A percentile compares a stretch with the other conserved stretches of the same genome.
Evolutionary conservation across 2,113 vertebrate genomes (phyloP).

Genomic region (Girardinichthys multiradiatus): DNA sequence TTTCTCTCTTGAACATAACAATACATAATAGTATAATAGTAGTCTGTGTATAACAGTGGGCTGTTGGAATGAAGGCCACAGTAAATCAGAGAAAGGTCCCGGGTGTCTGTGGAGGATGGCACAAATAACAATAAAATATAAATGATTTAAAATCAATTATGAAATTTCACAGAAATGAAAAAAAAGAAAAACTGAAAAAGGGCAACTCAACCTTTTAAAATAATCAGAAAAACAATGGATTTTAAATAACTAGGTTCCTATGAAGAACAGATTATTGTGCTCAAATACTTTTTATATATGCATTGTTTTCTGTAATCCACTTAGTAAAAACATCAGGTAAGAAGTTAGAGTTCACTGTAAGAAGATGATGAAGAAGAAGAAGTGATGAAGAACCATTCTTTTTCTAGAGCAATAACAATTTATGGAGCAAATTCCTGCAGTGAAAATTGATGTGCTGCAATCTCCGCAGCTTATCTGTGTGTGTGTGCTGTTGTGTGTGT

Average conservation of each 20-base stretch:
- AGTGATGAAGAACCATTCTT: not conserved
- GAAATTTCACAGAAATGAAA: too few species aligned
- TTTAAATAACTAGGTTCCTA: not conserved
- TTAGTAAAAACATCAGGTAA: not conserved
- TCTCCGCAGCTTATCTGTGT: constrained; percentile 7
- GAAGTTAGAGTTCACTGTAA: constrained; percentile 30
- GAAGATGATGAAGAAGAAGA: not conserved
- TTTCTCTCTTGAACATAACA: not conserved
- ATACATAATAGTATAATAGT: not conserved
- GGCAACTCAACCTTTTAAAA: not conserved
- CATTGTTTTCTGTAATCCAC: not conserved
- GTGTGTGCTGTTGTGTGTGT: not conserved
- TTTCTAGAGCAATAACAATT: constrained; percentile 9
- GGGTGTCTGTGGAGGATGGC: not conserved
- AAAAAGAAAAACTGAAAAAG: not conserved
- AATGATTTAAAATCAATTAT: not conserved
- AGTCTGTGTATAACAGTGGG: not conserved
- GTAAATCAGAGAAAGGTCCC: not conserved
- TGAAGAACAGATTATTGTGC: not conserved
- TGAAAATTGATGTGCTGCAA: constrained; percentile 24
- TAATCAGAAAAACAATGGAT: not conserved
- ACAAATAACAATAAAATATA: not conserved
- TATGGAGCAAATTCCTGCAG: constrained; percentile 37
- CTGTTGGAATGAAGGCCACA: not conserved
- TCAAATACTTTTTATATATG: not conserved